Evolutionary conservation across 2,113 vertebrate species (phyloP).

Genomic region (Archocentrus centrarchus): DNA sequence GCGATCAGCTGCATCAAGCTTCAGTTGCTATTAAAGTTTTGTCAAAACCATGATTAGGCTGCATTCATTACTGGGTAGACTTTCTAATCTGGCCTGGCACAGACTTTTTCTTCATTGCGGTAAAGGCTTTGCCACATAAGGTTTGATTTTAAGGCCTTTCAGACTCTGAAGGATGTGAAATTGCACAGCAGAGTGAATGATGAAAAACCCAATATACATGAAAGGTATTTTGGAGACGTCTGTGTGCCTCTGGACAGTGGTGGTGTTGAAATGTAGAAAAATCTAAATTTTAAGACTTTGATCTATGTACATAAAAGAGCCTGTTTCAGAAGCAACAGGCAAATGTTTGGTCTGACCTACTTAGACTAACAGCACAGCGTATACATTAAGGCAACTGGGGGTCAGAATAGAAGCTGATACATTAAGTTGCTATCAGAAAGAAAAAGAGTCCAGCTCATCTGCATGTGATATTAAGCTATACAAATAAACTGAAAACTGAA

Average conservation of each 20-base stretch:
- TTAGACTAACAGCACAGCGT: not conserved
- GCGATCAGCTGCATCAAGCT: not conserved
- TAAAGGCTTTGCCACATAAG: not conserved
- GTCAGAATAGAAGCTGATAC: not conserved
- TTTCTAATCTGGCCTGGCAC: not conserved
- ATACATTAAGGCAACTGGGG: not conserved
- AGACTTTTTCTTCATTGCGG: rapidly evolving
- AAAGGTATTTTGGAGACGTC: not conserved
- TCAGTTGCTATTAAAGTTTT: not conserved
- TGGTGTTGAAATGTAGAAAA: not conserved
- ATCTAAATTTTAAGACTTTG: not conserved
- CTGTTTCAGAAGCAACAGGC: not conserved
- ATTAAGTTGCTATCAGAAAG: not conserved
- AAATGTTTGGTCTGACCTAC: not conserved
- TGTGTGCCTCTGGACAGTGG: rapidly evolving
- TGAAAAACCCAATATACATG: not conserved
- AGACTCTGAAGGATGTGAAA: not conserved
- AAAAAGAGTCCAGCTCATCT: not conserved
- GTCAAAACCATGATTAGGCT: rapidly evolving
- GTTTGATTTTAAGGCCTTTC: not conserved
- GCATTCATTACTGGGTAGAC: not conserved
- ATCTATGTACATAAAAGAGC: not conserved
- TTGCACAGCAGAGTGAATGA: not conserved
- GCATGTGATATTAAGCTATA: not conserved
- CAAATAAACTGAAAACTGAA: not conserved